phyloP scores from a whole-genome alignment of 2,888 invertebrate species.

The Agapetus fuscipes region DNA sequence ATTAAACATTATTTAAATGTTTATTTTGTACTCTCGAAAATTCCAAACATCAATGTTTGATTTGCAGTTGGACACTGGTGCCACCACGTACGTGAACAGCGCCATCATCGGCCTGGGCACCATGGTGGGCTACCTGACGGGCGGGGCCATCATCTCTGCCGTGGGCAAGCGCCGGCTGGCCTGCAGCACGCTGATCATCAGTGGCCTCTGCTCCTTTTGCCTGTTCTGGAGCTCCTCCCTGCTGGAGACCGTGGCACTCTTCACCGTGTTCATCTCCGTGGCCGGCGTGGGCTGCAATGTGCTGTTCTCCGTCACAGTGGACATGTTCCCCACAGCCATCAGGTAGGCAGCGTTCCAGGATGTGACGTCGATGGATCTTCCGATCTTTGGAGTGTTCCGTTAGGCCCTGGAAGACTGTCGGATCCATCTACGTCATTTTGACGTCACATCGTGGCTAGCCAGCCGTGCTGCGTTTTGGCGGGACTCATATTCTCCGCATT shows the following conservation, averaged over 20 bases:
- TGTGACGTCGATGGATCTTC: too few relatives aligned
- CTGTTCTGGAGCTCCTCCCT: slow-evolving; percentile 40
- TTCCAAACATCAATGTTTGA: neutral
- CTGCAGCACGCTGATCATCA: slow-evolving; percentile 26
- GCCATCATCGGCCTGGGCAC: slow-evolving; percentile 55
- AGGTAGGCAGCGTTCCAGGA: slow-evolving; percentile 11
- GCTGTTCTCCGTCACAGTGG: slow-evolving; percentile 15
- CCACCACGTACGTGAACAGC: slow-evolving; percentile 58
- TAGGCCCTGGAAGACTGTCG: too few relatives aligned
- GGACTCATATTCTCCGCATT: too few relatives aligned
- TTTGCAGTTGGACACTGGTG: slow-evolving; percentile 38
- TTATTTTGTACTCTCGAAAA: neutral
- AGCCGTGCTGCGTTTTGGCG: too few relatives aligned
- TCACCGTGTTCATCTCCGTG: slow-evolving; percentile 16
- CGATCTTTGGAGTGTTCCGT: too few relatives aligned
- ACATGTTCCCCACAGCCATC: slow-evolving; percentile 20
- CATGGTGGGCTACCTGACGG: slow-evolving; percentile 53
- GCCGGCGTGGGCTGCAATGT: slow-evolving; percentile 12
- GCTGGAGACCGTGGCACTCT: slow-evolving; percentile 32
- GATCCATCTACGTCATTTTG: too few relatives aligned
- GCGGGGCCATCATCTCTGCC: slow-evolving; percentile 39
- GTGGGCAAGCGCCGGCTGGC: slow-evolving; percentile 15
- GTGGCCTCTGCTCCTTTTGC: slow-evolving; percentile 32
- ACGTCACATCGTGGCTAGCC: too few relatives aligned
- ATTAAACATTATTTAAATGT: too few relatives aligned